phyloP scores from a whole-genome alignment of 2,113 vertebrate genomes.

The Pterophyllum scalare region DNA sequence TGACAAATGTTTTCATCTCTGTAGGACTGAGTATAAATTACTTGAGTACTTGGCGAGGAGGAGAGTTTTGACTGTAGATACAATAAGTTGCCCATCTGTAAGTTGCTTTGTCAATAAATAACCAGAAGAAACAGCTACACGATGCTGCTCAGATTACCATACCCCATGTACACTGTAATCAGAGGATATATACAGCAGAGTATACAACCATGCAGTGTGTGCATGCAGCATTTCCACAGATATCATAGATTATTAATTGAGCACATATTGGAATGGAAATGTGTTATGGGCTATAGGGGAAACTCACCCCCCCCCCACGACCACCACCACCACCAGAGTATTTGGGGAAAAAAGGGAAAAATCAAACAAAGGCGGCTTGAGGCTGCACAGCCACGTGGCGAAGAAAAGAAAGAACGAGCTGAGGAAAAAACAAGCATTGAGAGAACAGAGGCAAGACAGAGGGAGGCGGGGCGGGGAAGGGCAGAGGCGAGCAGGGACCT shows the following conservation, averaged over 20 bases:
- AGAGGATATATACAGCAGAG: background rate
- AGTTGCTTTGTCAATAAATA: background rate
- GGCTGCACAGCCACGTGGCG: background rate
- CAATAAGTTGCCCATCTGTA: background rate
- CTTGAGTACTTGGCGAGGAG: background rate
- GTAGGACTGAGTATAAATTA: background rate
- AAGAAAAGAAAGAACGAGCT: background rate
- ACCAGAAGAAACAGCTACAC: background rate
- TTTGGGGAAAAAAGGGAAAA: background rate
- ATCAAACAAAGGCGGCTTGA: conserved; percentile 30
- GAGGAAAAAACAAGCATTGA: background rate
- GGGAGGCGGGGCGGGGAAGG: background rate
- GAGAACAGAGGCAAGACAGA: conserved; percentile 21
- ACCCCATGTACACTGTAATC: background rate
- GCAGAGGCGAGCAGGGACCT: conserved; percentile 4
- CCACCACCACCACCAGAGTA: too few species aligned
- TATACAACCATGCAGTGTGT: background rate
- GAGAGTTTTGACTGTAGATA: background rate
- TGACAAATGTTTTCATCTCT: too few species aligned
- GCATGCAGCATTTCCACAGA: background rate
- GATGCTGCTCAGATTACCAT: background rate
- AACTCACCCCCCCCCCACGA: background rate
- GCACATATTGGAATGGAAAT: background rate
- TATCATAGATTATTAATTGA: background rate
- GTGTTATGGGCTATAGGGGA: background rate